A percentile compares a stretch with the other conserved stretches of the same genome.
Conservation (phyloP, 2,888 invertebrate genomes). For the Eustalomyia histrio region DNA sequence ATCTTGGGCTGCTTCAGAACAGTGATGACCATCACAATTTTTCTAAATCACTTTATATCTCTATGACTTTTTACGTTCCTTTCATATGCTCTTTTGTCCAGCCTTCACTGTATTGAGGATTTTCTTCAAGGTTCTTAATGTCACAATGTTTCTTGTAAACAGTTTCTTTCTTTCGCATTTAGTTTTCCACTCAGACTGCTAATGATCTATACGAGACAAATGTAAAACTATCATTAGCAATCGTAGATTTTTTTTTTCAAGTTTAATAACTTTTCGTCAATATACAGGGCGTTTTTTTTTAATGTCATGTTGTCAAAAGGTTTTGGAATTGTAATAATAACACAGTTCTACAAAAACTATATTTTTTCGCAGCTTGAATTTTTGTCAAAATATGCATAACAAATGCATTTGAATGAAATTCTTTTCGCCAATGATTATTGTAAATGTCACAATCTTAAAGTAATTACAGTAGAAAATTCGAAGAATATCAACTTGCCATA, state of each 20-base stretch:
- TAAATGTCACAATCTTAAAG: too few species aligned
- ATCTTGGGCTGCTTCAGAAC: background rate
- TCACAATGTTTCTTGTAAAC: conserved; percentile 18
- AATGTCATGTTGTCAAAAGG: too few species aligned
- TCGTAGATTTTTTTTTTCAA: background rate
- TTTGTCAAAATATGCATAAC: too few species aligned
- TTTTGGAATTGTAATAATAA: too few species aligned
- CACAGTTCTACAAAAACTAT: too few species aligned
- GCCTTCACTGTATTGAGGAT: conserved; percentile 27
- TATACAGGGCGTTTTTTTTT: background rate
- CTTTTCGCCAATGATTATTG: too few species aligned
- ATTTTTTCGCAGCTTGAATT: too few species aligned
- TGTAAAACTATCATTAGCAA: conserved; percentile 57
- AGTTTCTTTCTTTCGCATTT: conserved; percentile 12
- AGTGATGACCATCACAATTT: background rate
- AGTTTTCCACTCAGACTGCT: conserved; percentile 31
- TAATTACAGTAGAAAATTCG: too few species aligned
- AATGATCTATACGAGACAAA: conserved; percentile 55
- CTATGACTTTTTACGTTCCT: background rate
- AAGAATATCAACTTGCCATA: too few species aligned
- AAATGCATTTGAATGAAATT: too few species aligned
- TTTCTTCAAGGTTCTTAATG: conserved; percentile 52
- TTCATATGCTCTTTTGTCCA: background rate
- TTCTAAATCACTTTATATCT: background rate
- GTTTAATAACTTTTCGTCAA: background rate